A percentile compares a stretch with the other conserved stretches of the same genome.
Conservation (phyloP, 92 coral and sea anemone genomes). For the Umimayanthus kanabou region DNA sequence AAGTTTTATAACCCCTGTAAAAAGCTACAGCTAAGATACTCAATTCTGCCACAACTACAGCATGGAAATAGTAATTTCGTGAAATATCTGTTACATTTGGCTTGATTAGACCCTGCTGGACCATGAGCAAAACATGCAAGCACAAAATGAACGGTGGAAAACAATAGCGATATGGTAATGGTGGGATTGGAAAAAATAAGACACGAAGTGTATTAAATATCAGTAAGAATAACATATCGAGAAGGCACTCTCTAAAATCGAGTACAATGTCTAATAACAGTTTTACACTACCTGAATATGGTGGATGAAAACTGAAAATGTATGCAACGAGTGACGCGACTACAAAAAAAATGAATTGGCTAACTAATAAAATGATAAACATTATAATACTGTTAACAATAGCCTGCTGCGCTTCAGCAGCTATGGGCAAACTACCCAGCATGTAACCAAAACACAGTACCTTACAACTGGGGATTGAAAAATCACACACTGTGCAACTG, state of each 20-base stretch:
- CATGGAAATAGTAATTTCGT: background rate
- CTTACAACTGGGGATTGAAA: too few species aligned
- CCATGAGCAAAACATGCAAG: background rate
- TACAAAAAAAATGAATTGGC: background rate
- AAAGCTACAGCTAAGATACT: background rate
- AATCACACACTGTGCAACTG: too few species aligned
- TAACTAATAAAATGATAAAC: too few species aligned
- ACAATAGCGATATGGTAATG: background rate
- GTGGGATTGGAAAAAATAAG: slow-evolving; percentile 1
- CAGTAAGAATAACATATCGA: background rate
- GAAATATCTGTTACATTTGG: background rate
- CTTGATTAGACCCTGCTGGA: slow-evolving; percentile 2
- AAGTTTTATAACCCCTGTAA: background rate
- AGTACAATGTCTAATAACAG: slow-evolving; percentile 15
- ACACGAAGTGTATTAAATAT: background rate
- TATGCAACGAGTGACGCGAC: background rate
- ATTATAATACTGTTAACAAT: too few species aligned
- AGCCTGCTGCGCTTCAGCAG: too few species aligned
- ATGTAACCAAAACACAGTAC: too few species aligned
- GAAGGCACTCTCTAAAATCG: background rate
- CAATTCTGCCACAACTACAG: background rate
- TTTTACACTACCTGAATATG: background rate
- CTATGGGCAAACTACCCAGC: too few species aligned
- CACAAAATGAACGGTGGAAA: slow-evolving; percentile 2
- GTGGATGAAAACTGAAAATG: background rate